phyloP scores from a whole-genome alignment of 2,113 vertebrate species.

The Notothenia coriiceps region DNA sequence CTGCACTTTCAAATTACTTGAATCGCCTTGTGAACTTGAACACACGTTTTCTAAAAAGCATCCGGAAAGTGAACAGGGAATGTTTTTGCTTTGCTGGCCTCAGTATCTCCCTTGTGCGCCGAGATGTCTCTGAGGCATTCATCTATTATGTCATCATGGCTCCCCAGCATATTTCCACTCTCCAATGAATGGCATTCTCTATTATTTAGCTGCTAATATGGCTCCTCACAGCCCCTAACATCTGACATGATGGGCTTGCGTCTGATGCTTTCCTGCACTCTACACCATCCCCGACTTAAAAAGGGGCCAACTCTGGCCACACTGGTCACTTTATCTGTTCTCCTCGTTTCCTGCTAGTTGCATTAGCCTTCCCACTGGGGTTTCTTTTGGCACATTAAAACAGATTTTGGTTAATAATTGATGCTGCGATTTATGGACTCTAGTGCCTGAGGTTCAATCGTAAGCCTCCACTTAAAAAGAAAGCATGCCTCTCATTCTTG shows the following conservation, averaged over 20 bases:
- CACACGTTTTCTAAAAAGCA: conserved; percentile 51
- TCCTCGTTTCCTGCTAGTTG: conserved; percentile 78
- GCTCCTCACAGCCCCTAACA: conserved; percentile 53
- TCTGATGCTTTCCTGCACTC: conserved; percentile 75
- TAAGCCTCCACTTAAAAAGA: conserved; percentile 81
- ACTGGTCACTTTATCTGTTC: conserved; percentile 75
- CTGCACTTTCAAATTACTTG: conserved; percentile 50
- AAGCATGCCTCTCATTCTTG: conserved; percentile 68
- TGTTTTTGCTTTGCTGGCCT: conserved; percentile 15
- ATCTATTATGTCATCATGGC: conserved; percentile 60
- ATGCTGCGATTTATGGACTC: conserved; percentile 82
- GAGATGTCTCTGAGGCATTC: conserved; percentile 24
- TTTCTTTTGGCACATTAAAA: conserved; percentile 84
- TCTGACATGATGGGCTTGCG: conserved; percentile 54
- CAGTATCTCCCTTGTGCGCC: neutral
- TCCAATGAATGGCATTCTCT: conserved; percentile 64
- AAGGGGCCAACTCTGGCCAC: conserved; percentile 54
- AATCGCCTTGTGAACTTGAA: conserved; percentile 46
- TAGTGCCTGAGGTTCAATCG: conserved; percentile 76
- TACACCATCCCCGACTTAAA: conserved; percentile 28
- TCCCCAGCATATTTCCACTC: conserved; percentile 56
- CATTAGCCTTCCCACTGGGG: conserved; percentile 78
- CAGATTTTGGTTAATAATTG: conserved; percentile 84
- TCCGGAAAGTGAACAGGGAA: conserved; percentile 19
- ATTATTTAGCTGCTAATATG: conserved; percentile 71